These are phyloP conservation scores for Atopsyche davidsoni DNA, from an alignment of 1,140 invertebrate species.

Conservation along the genomic window DNA sequence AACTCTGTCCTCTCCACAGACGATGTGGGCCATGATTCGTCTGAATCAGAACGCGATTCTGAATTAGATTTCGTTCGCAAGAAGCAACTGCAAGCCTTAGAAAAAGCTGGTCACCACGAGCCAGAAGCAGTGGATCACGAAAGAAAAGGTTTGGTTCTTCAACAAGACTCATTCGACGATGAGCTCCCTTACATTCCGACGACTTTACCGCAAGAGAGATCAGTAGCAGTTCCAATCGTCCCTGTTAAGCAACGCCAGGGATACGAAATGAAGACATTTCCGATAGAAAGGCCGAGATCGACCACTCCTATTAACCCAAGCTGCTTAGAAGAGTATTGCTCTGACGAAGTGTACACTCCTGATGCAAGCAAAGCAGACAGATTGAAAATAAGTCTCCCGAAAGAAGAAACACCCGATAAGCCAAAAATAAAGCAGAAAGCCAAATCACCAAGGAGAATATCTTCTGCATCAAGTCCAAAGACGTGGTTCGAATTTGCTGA, in stretches of 20 bases:
- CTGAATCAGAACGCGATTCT: slow-evolving; percentile 69
- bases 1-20: slow-evolving; percentile 35
- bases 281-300: slow-evolving; percentile 80
- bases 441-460: slow-evolving; percentile 45
- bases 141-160: slow-evolving; percentile 67
- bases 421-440: slow-evolving; percentile 33
- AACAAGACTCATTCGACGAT: slow-evolving; percentile 79
- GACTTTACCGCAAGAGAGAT: slow-evolving; percentile 74
- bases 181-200: slow-evolving; percentile 83
- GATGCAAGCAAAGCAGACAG: slow-evolving; percentile 49
- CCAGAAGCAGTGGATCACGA: slow-evolving; percentile 53
- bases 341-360: slow-evolving; percentile 41
- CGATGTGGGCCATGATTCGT: slow-evolving; percentile 61
- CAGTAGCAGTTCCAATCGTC: slow-evolving; percentile 71
- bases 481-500: slow-evolving; percentile 61
- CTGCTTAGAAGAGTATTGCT: slow-evolving; percentile 67
- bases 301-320: slow-evolving; percentile 74
- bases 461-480: slow-evolving; percentile 43
- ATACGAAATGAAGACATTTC: slow-evolving; percentile 67
- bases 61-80: slow-evolving; percentile 45
- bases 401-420: slow-evolving; percentile 40
- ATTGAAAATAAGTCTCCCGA: slow-evolving; percentile 63
- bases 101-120: slow-evolving; percentile 28
- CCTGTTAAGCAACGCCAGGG: slow-evolving; percentile 70
- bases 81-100: slow-evolving; percentile 26